Percentiles rank a stretch among this genome's conserved stretches.
phyloP scores from a whole-genome alignment of 2,888 invertebrate species.

The Ormia ochracea region DNA sequence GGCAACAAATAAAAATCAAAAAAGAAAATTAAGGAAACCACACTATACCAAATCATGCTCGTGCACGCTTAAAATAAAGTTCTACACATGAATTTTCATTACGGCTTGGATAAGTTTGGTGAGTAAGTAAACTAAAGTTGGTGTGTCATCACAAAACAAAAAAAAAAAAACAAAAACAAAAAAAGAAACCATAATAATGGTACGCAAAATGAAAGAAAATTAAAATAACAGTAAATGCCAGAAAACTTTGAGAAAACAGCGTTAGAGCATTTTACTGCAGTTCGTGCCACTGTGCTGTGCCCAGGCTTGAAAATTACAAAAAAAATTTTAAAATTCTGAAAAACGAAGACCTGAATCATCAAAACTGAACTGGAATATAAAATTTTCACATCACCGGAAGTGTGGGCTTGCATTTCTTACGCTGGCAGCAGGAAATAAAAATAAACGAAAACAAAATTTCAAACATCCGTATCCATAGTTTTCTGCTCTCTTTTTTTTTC shows the following conservation, averaged over 20 bases:
- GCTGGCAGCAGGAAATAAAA: constrained; percentile 16
- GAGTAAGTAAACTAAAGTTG: constrained; percentile 54
- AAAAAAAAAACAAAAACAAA: constrained; percentile 5
- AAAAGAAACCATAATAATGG: neutral
- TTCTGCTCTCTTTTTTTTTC: constrained; percentile 13
- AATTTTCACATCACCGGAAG: constrained; percentile 55
- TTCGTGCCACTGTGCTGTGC: neutral
- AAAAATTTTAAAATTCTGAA: constrained; percentile 6
- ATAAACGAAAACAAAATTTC: neutral
- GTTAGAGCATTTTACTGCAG: neutral
- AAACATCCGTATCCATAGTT: constrained; percentile 31
- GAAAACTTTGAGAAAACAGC: neutral
- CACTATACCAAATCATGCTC: neutral
- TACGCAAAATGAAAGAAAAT: neutral
- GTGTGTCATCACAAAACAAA: constrained; percentile 40
- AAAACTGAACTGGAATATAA: constrained; percentile 54
- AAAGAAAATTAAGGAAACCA: constrained; percentile 12
- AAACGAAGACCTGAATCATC: constrained; percentile 1
- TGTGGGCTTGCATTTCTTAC: constrained; percentile 45
- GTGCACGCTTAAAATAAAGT: neutral
- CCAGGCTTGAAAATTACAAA: constrained; percentile 15
- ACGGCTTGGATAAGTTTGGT: constrained; percentile 16
- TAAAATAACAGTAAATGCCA: too few species aligned
- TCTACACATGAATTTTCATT: constrained; percentile 4
- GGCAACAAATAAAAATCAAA: neutral